Base-by-base conservation (phyloP, 2,888 invertebrate species). In the Melikaiella ostensackeni region DNA sequence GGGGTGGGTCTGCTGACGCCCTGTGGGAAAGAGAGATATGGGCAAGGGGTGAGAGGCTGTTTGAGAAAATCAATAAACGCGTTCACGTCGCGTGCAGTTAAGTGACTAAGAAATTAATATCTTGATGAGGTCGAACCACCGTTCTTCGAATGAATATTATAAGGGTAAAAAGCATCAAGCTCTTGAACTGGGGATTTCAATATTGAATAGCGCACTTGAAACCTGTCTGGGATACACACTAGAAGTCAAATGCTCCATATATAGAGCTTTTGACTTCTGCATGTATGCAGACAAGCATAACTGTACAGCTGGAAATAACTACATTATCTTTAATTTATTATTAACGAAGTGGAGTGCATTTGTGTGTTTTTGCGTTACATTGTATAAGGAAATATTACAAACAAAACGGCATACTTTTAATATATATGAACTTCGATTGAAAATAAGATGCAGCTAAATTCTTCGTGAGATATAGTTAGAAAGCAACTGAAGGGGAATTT, bases 61-160 rank as follows among this genome's bases (percentile, higher is more conserved):
- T 84, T 84, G 83, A 83, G 88, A 88, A 89, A 89, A 90, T 90
- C 89, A 88, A 89, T 89, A 89, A 86, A 86, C 87, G 84, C 88
- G 87, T 89, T 89, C 86, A 85, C 85, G 88, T 90, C 89, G 90
- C 90, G 90, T 90, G 90, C 89, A 87, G 88, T 87, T 89, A 89
- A 90, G 89, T 89, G 89, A 89, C 87, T 86, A 86, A 89, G 89
- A 88, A 90, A 89, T 89, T 90, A 90, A 90, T 90, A 89, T 89
- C 89, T 87, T 85, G 87, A 87, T 88, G 89, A 86, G 88, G 88
- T 88, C 86, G 84, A 82, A 83, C 82, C 86, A 78, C 80, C 83
- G 83, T 83, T 83, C 84, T 83, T 79, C 85, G 83, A 84, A 79
- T 77, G 76, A 79, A 76, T 79, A 77, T 79, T 80, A 70, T 70